Conservation (phyloP, 1,140 invertebrate species). For the Zeugodacus cucurbitae region DNA sequence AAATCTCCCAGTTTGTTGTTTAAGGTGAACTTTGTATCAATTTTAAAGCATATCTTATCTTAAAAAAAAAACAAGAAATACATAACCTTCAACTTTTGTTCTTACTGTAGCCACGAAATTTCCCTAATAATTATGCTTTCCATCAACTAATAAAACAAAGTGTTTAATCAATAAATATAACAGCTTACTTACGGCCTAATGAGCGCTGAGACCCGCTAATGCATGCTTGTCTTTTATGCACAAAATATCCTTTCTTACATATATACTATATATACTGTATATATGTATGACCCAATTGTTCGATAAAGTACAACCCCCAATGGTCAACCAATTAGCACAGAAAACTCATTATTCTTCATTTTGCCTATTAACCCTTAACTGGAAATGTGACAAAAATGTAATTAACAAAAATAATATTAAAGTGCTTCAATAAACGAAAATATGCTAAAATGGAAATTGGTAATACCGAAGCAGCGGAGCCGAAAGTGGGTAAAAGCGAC, state of each 20-base stretch:
- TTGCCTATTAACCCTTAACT: conserved; percentile 11
- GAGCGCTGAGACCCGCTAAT: background rate
- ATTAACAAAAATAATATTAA: conserved; percentile 6
- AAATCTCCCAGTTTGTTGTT: no score
- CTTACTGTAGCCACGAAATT: no score
- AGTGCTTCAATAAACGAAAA: conserved; percentile 27
- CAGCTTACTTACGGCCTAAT: background rate
- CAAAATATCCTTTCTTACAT: background rate
- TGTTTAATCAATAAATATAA: conserved; percentile 22
- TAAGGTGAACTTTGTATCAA: no score
- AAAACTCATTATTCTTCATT: conserved; percentile 31
- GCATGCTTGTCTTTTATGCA: background rate
- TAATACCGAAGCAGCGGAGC: background rate
- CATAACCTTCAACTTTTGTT: no score
- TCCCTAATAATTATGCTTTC: background rate
- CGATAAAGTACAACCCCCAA: background rate
- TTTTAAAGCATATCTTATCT: no score
- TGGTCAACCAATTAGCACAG: background rate
- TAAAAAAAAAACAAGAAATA: no score
- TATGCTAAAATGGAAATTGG: background rate
- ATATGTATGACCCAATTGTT: background rate
- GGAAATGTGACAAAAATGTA: conserved; percentile 31
- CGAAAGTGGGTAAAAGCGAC: background rate
- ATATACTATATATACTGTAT: no score
- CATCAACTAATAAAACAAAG: background rate